phyloP scores from a whole-genome alignment of 2,888 invertebrate genomes.

The Sphaerophoria taeniata region DNA sequence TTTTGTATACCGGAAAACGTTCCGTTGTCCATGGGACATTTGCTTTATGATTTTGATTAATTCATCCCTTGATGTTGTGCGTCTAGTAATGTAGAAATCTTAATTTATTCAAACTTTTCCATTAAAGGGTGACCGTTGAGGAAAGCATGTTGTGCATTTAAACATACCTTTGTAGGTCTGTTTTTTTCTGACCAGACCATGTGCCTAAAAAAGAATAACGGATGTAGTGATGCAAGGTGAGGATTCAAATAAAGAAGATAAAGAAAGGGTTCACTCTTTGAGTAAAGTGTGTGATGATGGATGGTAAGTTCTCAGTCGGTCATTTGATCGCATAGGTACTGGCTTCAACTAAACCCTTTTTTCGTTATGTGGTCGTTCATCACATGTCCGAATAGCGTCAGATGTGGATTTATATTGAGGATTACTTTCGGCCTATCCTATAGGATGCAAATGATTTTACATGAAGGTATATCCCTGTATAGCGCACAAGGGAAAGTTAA shows the following conservation, averaged over 20 bases:
- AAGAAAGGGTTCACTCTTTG: conserved; percentile 10
- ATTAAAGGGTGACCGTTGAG: conserved; percentile 41
- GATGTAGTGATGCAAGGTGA: conserved; percentile 22
- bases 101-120: conserved; percentile 58
- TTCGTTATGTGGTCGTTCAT: conserved; percentile 30
- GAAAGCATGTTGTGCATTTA: conserved; percentile 44
- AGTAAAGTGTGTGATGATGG: conserved; percentile 31
- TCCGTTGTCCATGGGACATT: conserved; percentile 68
- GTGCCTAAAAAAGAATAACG: conserved; percentile 15
- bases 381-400: conserved; percentile 53
- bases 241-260: conserved; percentile 32
- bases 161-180: conserved; percentile 15
- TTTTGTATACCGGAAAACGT: conserved; percentile 51
- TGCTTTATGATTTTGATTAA: conserved; percentile 59
- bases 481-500: conserved; percentile 27
- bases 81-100: conserved; percentile 2
- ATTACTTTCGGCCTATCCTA: conserved; percentile 18
- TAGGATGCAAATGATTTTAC: not conserved
- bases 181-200: conserved; percentile 20
- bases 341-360: conserved; percentile 20
- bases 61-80: conserved; percentile 57
- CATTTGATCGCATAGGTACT: conserved; percentile 50
- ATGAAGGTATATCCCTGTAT: not conserved
- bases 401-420: conserved; percentile 33
- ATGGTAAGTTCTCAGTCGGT: conserved; percentile 48